A percentile compares a stretch with the other conserved stretches of the same genome.
These are phyloP conservation scores for Liasis olivaceus DNA, from an alignment of 2,797 vertebrate species.

Conservation along the genomic window DNA sequence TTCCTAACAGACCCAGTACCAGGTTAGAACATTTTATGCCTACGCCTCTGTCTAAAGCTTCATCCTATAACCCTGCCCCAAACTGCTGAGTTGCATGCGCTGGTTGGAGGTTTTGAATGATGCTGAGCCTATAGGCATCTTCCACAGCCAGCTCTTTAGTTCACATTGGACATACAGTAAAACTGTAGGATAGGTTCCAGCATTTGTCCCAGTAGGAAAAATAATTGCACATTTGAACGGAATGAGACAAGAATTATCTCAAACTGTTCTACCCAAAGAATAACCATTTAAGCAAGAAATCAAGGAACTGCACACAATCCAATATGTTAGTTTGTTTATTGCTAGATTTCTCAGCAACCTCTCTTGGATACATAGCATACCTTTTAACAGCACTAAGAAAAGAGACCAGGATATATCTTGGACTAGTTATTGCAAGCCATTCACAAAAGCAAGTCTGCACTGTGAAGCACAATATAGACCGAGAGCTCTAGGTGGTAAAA, in stretches of 20 bases:
- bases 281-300: not conserved
- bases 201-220: not conserved
- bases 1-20: not conserved
- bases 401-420: not conserved
- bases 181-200: not conserved
- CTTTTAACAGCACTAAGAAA: not conserved
- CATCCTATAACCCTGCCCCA: not conserved
- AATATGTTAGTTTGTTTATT: not conserved
- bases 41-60: not conserved
- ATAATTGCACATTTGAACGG: not conserved
- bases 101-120: not conserved
- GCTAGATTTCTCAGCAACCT: not conserved
- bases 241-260: not conserved
- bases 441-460: not conserved
- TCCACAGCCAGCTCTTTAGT: not conserved
- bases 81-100: not conserved
- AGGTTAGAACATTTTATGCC: not conserved
- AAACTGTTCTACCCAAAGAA: not conserved
- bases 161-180: not conserved
- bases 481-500: not conserved
- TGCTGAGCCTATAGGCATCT: not conserved
- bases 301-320: not conserved
- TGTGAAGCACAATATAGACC: not conserved
- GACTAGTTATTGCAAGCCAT: not conserved
- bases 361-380: not conserved